These are phyloP conservation scores for Rattus rattus DNA, from an alignment of 2,113 vertebrate genomes.

Conservation along the genomic window DNA sequence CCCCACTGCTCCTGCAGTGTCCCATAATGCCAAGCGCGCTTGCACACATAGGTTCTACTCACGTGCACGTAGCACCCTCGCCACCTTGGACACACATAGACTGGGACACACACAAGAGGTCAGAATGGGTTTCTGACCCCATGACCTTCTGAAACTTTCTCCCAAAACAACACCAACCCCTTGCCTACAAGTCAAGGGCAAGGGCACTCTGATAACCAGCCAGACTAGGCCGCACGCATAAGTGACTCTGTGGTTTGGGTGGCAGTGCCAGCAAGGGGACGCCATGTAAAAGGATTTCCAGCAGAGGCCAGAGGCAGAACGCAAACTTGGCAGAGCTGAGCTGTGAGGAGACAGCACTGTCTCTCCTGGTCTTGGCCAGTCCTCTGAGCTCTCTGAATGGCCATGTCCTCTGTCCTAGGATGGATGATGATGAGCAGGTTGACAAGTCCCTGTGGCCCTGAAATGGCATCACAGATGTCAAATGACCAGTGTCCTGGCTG, in stretches of 20 bases:
- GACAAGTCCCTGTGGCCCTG: neutral
- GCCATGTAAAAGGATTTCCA: neutral
- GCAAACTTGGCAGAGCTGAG: rapidly evolving
- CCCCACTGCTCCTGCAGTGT: neutral
- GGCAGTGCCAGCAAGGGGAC: rapidly evolving
- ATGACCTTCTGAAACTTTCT: too few relatives aligned
- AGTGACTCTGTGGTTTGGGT: neutral
- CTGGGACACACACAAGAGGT: neutral
- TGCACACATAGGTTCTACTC: neutral
- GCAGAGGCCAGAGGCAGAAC: neutral
- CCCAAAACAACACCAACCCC: too few relatives aligned
- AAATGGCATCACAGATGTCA: neutral
- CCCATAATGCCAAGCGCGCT: neutral
- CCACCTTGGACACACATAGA: neutral
- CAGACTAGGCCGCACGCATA: neutral
- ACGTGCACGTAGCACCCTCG: rapidly evolving
- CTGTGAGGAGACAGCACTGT: too few relatives aligned
- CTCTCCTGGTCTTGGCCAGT: neutral
- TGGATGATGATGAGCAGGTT: neutral
- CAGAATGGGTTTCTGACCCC: neutral
- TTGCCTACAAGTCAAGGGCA: neutral
- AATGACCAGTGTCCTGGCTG: neutral
- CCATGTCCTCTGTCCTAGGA: neutral
- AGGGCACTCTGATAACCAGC: too few relatives aligned
- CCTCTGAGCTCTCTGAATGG: neutral